These are phyloP conservation scores for Aphidius gifuensis DNA, from an alignment of 1,140 invertebrate genomes.

Conservation along the genomic window DNA sequence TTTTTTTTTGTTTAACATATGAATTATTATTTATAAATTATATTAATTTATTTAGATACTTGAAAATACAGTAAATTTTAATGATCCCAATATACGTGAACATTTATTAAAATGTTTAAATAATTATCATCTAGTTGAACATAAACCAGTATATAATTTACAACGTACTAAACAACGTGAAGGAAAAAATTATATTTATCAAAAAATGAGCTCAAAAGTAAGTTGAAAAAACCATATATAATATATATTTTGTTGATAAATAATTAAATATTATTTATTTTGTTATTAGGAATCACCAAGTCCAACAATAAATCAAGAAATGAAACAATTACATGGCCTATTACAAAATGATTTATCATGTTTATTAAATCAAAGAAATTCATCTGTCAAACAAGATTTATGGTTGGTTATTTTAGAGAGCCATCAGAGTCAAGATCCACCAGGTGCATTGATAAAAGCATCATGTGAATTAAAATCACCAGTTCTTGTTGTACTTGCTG, in stretches of 20 bases:
- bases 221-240: too few relatives aligned
- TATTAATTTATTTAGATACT: background rate
- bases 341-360: conserved; percentile 3
- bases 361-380: conserved; percentile 4
- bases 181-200: conserved; percentile 9
- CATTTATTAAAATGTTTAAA: conserved; percentile 41
- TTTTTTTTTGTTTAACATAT: too few relatives aligned
- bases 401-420: conserved; percentile 63
- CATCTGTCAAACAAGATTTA: conserved; percentile 49
- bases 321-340: background rate
- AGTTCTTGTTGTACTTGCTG: conserved; percentile 62
- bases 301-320: background rate
- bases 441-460: conserved; percentile 59
- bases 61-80: conserved; percentile 34
- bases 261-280: background rate
- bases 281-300: background rate
- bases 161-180: conserved; percentile 19
- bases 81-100: conserved; percentile 37
- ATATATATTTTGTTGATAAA: too few relatives aligned
- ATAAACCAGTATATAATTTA: conserved; percentile 10
- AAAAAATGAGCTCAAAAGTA: too few relatives aligned
- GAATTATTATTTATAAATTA: too few relatives aligned
- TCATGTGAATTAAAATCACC: conserved; percentile 58
- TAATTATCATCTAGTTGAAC: conserved; percentile 30
- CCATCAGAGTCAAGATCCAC: conserved; percentile 66